Evolutionary conservation across 1,140 invertebrate genomes (phyloP), one percentile per base, ranked within the genome.

Genomic region (Bombus polaris): DNA sequence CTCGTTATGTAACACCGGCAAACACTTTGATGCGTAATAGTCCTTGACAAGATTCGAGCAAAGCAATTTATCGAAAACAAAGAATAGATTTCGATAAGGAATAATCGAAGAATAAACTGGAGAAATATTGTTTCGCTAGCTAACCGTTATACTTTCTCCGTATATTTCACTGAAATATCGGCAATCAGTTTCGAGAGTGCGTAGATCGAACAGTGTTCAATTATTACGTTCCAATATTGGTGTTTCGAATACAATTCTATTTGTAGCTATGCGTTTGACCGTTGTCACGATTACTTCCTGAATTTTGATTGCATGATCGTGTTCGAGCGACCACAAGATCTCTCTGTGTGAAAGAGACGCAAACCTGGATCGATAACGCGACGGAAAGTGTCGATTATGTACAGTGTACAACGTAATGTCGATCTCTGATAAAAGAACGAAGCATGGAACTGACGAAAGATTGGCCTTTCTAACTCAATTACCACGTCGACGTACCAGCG

Each of bases 181-280:
- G 42, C 5, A 28, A 77, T 62, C 59, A 57, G 57, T 25, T 39
- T 18, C 35, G 35, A 28, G 53, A 8, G 35, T 25, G 53, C 25
- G 53, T 37, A 39, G 9, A 42, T 77, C 57, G 75, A n/a, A 59
- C 35, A 25, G n/a, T 28, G 59, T 78, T 65, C 59, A 78, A 78
- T 78, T 65, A 78, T 78, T 78, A 65, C 39, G 76, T 44, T 42
- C 39, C 59, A 78, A 78, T 78, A 78, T 65, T 78, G 59, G 59
- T 44, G 37, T 15, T 78, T 65, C 76, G 25, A 78, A 65, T 78
- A 12, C 57, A 66, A 66, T 65, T 32, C 37, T 65, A 44, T 78
- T 59, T 77, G 57, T 42, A 39, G n/a, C 75, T 44, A 28, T 35
- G 76, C 59, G 76, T 78, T 78, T 65, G 76, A 66, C 37, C 44